Evolutionary conservation across 2,113 vertebrate species (phyloP), one percentile per base, ranked within the genome.

Genomic region (Scomber japonicus): DNA sequence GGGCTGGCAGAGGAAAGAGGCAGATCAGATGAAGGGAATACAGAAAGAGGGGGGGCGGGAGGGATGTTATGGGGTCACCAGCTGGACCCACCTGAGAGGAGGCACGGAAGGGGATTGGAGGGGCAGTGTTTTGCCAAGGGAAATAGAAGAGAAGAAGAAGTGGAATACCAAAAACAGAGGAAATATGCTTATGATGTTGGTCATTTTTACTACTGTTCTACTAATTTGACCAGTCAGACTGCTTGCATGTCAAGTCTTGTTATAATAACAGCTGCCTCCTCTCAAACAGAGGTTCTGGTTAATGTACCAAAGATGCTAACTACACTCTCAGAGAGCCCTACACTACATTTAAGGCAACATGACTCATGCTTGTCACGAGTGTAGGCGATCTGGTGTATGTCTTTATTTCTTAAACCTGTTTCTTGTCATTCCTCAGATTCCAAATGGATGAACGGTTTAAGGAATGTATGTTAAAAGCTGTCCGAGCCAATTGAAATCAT

Each of bases 361-460:
- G n/a, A 12, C 31, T 61, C 35, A 27, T 35, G 30, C 45, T 46
- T 56, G 44, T 54, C 3, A 2, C 12, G 24, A 61, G 56, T 40
- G 49, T 54, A 17, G 82, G 66, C 27, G 44, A 19, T n/a, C 51
- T 21, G 57, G n/a, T n/a, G 9, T 2, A 45, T 11, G 15, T 49
- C 50, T 78, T 56, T 35, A 61, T 48, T 19, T n/a, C 31, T 69
- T 57, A 49, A 71, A 76, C 40, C 71, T 80, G 83, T 75, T 89
- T 78, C 50, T 46, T 74, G 24, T 62, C 66, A 68, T 19, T 49
- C 35, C 49, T 72, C 35, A 61, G 54, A 78, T 83, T 74, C 68
- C 77, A 59, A 49, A 67, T 15, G 15, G n/a, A 35, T 40, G 21
- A 75, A 70, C 1, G 5, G 14, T 14, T 10, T 16, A 71, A 61